Base-by-base conservation (phyloP, 2,113 vertebrate species). In the Dicaeum eximium region DNA sequence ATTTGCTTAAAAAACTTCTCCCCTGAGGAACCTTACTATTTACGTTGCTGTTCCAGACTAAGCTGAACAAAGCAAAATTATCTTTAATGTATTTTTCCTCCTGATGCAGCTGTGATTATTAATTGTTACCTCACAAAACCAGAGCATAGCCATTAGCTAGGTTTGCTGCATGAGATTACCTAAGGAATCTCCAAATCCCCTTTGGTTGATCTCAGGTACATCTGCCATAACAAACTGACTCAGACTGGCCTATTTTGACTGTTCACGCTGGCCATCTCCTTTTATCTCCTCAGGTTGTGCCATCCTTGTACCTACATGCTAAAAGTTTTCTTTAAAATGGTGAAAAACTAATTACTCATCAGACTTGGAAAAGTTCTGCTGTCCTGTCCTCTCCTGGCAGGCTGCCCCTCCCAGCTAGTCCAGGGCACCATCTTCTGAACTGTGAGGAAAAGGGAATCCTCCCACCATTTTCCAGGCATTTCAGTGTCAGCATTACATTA, bases 381-480 rank as follows among this genome's bases (percentile, higher is more conserved):
- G 60, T 67, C 80, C 65, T 80, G 58, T 69, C 74, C 53, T 89
- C 47, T 51, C 44, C 61, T 78, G 75, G 86, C 54, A 88, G 56
- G 48, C 22, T 85, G 33, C 60, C 2, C 2, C 47, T 50, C 67
- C 24, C 67, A 67, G 42, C 16, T 73, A 70, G 69, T 66, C 56
- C 69, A 56, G 80, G 33, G 21, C 35, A 92, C 44, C 38, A 31
- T 27, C 20, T 89, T 67, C 81, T 61, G 17, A 92, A 35, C 45
- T 69, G 48, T 45, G 70, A 85, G 65, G 56, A 79, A 78, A 87
- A 85, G 19, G 24, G 53, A 64, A 90, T 89, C n/a, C 44, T 90
- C 65, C 65, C 81, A 85, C 35, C 28, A 45, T 69, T 93, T 82
- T 87, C 35, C 81, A 88, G 61, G 71, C 53, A 64, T 79, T 94